Conservation (phyloP, 2,113 vertebrate genomes). For the Nicator chloris region DNA sequence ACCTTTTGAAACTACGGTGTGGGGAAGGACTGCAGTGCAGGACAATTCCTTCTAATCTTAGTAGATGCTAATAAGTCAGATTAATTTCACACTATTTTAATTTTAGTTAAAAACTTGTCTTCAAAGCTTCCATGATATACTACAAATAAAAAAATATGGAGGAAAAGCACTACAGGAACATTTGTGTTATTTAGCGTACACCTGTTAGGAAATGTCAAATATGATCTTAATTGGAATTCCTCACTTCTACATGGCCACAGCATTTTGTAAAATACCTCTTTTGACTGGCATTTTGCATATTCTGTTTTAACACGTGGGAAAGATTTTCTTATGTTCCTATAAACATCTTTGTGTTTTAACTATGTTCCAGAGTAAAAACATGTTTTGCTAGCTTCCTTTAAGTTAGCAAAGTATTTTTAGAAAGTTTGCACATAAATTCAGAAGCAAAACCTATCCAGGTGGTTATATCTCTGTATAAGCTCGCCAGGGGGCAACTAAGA, state of each 20-base stretch:
- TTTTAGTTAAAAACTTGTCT: neutral
- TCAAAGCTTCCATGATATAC: neutral
- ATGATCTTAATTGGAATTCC: neutral
- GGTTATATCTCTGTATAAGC: neutral
- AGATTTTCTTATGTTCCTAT: neutral
- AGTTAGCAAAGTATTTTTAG: neutral
- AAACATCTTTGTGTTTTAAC: neutral
- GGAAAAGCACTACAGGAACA: neutral
- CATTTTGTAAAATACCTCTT: neutral
- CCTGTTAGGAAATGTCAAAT: neutral
- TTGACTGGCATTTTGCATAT: neutral
- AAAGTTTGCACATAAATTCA: neutral
- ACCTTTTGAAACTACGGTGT: neutral
- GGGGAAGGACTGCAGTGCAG: neutral
- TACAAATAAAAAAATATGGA: neutral
- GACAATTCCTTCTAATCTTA: neutral
- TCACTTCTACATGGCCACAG: neutral
- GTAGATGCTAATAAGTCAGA: neutral
- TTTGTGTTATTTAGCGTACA: neutral
- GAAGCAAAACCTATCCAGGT: neutral
- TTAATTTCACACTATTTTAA: neutral
- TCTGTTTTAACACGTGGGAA: neutral
- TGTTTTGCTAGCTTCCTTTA: neutral
- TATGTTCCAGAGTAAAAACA: neutral
- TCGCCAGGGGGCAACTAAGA: neutral